A percentile compares a stretch with the other conserved stretches of the same genome.
Evolutionary conservation across 2,888 invertebrate genomes (phyloP).

Genomic region (Phytoseiulus persimilis): DNA sequence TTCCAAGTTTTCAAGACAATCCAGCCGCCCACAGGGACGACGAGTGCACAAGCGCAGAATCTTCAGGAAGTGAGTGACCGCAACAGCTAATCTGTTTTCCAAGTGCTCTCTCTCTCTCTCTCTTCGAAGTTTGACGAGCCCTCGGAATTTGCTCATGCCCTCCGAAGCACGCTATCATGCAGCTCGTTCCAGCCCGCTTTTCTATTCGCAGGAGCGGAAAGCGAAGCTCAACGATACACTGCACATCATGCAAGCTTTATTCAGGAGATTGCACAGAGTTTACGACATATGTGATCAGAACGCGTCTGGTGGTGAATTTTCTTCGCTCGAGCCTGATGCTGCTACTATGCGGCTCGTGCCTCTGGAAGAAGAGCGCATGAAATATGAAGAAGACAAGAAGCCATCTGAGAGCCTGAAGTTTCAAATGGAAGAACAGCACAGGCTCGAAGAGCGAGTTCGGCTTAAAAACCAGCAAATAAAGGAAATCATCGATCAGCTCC

Average conservation of each 20-base stretch:
- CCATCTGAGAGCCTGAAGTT: not conserved
- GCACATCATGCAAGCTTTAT: conserved; percentile 67
- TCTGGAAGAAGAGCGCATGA: conserved; percentile 8
- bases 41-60: conserved; percentile 8
- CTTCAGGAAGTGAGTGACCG: conserved; percentile 54
- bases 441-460: conserved; percentile 62
- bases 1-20: conserved; percentile 76
- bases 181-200: too few species aligned
- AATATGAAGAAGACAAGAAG: conserved; percentile 26
- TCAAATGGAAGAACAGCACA: conserved; percentile 10
- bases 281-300: conserved; percentile 89
- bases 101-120: too few species aligned
- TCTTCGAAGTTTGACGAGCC: too few species aligned
- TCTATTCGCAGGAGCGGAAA: conserved; percentile 66
- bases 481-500: conserved; percentile 83
- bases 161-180: too few species aligned
- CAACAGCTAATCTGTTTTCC: not conserved
- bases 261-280: conserved; percentile 73
- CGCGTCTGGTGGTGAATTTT: conserved; percentile 58
- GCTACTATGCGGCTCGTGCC: conserved; percentile 28
- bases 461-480: conserved; percentile 83
- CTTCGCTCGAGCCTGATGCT: conserved; percentile 12
- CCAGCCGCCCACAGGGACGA: not conserved
- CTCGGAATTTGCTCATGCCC: too few species aligned
- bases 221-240: conserved; percentile 79